phyloP scores from a whole-genome alignment of 1,140 invertebrate genomes.

The Planococcus citri region DNA sequence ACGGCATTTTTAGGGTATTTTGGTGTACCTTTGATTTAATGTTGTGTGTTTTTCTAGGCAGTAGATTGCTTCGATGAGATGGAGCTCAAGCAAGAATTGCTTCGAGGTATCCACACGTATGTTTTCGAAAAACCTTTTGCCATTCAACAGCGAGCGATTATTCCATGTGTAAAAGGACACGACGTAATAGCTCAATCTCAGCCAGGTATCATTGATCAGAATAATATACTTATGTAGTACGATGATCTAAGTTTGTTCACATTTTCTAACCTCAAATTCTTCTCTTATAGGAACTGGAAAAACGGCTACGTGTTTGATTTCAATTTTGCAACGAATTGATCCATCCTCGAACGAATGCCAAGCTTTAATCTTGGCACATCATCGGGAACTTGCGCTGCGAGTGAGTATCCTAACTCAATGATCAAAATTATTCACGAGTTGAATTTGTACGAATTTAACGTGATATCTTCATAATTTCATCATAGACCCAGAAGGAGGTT shows the following conservation, averaged over 20 bases:
- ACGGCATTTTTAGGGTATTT: not conserved
- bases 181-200: conserved; percentile 99
- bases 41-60: conserved; percentile 39
- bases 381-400: conserved; percentile 95
- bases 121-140: conserved; percentile 99
- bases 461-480: conserved; percentile 17
- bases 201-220: conserved; percentile 47
- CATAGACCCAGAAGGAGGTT: conserved; percentile 61
- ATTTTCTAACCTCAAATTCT: conserved; percentile 19
- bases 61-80: conserved; percentile 98
- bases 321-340: conserved; percentile 95
- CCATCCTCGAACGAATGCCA: conserved; percentile 79
- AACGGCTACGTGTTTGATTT: conserved; percentile 98
- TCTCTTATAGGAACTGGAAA: conserved; percentile 82
- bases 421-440: conserved; percentile 31
- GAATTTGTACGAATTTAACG: not conserved
- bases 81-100: conserved; percentile 84
- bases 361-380: conserved; percentile 94
- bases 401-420: conserved; percentile 54
- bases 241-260: not conserved
- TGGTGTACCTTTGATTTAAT: not conserved
- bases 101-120: conserved; percentile 97
- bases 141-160: conserved; percentile 97
- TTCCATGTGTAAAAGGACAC: conserved; percentile 88
- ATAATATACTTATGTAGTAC: conserved; percentile 36